These are phyloP conservation scores for Hyperoplus lanceolatus DNA, from an alignment of 2,797 vertebrate genomes.

Conservation along the genomic window DNA sequence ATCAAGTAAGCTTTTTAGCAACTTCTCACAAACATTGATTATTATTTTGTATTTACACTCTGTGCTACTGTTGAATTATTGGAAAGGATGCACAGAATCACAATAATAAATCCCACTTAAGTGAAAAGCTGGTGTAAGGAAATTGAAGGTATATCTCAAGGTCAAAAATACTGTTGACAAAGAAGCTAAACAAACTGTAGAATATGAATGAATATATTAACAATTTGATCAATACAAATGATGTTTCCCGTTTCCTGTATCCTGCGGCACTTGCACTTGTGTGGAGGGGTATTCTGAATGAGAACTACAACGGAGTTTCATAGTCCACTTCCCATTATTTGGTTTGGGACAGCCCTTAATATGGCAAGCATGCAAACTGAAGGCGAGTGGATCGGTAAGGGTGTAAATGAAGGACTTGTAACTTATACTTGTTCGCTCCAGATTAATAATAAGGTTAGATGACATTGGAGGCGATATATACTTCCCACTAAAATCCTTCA, in stretches of 20 bases:
- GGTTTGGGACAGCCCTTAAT: not conserved
- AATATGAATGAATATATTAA: not conserved
- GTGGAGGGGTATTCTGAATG: not conserved
- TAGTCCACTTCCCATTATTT: not conserved
- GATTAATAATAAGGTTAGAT: not conserved
- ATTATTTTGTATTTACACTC: not conserved
- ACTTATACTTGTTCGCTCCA: not conserved
- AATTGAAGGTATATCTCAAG: not conserved
- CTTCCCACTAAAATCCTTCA: not conserved
- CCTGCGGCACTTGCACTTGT: not conserved
- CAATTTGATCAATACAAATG: not conserved
- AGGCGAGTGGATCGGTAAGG: not conserved
- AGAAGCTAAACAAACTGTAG: not conserved
- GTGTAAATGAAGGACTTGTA: not conserved
- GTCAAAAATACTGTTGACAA: not conserved
- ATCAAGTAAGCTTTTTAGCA: constrained; percentile 9
- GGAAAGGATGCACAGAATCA: not conserved
- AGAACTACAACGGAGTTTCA: not conserved
- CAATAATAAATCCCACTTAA: too few species aligned
- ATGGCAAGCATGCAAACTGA: not conserved
- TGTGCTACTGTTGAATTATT: not conserved
- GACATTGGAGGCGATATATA: fast-evolving
- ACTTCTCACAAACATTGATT: not conserved
- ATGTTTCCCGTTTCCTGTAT: not conserved
- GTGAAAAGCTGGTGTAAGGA: not conserved